Percentiles rank a stretch among this genome's conserved stretches.
phyloP scores from a whole-genome alignment of 2,888 invertebrate species.

The Andrena bicolor region DNA sequence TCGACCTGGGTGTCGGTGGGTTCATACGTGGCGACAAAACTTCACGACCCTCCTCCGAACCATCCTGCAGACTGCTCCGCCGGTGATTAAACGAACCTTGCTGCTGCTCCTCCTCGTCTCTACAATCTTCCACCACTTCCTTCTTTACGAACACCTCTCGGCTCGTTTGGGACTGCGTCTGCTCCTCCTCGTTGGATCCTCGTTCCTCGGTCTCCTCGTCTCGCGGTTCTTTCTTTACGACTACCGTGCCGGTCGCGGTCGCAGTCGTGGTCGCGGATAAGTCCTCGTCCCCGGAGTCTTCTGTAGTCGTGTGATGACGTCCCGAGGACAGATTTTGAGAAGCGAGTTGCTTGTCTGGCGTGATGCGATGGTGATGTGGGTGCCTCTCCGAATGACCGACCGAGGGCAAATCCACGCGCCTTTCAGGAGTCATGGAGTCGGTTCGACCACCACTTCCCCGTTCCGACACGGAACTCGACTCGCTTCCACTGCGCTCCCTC shows the following conservation, averaged over 20 bases:
- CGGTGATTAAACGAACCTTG: conserved; percentile 78
- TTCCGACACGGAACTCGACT: conserved; percentile 95
- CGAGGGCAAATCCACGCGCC: conserved; percentile 87
- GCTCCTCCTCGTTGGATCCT: conserved; percentile 83
- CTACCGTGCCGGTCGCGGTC: conserved; percentile 88
- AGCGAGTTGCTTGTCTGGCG: conserved; percentile 79
- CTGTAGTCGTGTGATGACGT: conserved; percentile 65
- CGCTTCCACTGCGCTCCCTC: conserved; percentile 94
- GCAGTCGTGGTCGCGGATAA: conserved; percentile 86
- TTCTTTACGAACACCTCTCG: conserved; percentile 88
- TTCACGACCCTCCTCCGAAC: conserved; percentile 82
- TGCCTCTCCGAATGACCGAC: conserved; percentile 88
- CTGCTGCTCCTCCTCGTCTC: conserved; percentile 85
- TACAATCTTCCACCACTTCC: conserved; percentile 87
- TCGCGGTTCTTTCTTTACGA: conserved; percentile 81
- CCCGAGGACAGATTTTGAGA: conserved; percentile 69
- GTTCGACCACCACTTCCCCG: conserved; percentile 92
- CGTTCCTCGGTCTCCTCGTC: conserved; percentile 79
- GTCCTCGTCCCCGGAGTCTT: conserved; percentile 86
- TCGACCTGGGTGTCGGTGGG: conserved; percentile 86
- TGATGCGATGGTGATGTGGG: conserved; percentile 88
- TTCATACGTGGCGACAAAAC: conserved; percentile 82
- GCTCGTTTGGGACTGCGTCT: conserved; percentile 75
- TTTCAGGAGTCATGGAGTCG: conserved; percentile 93
- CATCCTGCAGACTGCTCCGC: conserved; percentile 78